Conservation (phyloP, 2,888 invertebrate genomes). For the Drosophila infuscata region DNA sequence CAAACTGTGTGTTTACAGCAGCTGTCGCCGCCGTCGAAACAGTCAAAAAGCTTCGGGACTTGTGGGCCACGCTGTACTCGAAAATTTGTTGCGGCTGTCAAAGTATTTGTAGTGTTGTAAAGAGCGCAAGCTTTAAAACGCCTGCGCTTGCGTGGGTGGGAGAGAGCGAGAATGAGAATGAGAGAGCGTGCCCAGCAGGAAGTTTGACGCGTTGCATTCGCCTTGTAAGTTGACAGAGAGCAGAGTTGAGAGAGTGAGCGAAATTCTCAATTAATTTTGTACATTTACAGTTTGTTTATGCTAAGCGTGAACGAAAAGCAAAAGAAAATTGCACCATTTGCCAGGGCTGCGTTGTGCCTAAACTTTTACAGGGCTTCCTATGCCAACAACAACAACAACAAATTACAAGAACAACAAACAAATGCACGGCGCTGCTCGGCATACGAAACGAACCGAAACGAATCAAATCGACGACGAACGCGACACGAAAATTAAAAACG, state of each 20-base stretch:
- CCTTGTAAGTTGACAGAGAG: conserved; percentile 8
- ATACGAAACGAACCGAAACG: conserved; percentile 29
- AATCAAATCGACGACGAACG: conserved; percentile 15
- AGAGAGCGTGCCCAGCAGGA: conserved; percentile 43
- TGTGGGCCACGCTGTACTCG: conserved; percentile 55
- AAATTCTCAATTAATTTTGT: conserved; percentile 1
- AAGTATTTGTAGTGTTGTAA: conserved; percentile 9
- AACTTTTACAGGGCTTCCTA: conserved; percentile 58
- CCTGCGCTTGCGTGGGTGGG: conserved; percentile 45
- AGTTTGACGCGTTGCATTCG: conserved; percentile 58
- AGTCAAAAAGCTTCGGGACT: conserved; percentile 38
- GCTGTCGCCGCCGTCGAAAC: conserved; percentile 55
- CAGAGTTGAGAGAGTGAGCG: background rate
- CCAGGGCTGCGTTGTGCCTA: conserved; percentile 29
- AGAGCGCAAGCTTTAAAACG: conserved; percentile 33
- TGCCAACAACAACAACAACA: conserved; percentile 24
- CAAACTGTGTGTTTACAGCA: conserved; percentile 63
- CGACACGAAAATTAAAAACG: conserved; percentile 39
- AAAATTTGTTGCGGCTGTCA: conserved; percentile 73
- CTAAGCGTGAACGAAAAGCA: conserved; percentile 1
- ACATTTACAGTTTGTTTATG: conserved; percentile 40
- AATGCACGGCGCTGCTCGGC: conserved; percentile 36
- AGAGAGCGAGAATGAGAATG: conserved; percentile 8
- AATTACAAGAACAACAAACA: conserved; percentile 35
- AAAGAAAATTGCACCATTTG: conserved; percentile 40